Conservation (phyloP, 2,113 vertebrate species). For the Forbesichthys agassizii region DNA sequence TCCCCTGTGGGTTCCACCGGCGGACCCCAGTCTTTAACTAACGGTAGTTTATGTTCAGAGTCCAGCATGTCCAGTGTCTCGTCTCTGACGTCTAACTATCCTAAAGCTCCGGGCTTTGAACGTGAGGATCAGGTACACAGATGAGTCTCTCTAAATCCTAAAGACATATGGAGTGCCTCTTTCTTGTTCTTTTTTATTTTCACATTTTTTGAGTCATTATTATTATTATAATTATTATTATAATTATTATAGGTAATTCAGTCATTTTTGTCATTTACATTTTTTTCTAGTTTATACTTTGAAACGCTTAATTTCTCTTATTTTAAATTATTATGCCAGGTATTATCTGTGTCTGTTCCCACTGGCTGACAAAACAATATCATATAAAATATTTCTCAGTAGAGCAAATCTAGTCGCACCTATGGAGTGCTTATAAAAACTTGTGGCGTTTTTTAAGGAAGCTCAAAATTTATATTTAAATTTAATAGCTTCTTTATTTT, state of each 20-base stretch:
- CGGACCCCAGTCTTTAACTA: conserved; percentile 83
- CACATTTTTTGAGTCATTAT: conserved; percentile 7
- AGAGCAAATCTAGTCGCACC: background rate
- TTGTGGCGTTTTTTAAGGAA: background rate
- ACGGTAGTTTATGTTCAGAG: conserved; percentile 81
- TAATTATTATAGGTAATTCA: conserved; percentile 27
- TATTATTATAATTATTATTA: conserved; percentile 26
- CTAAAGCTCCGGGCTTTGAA: conserved; percentile 86
- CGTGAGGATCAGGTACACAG: conserved; percentile 85
- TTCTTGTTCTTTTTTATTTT: conserved; percentile 16
- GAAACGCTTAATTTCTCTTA: background rate
- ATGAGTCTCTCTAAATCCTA: conserved; percentile 51
- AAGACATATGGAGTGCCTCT: conserved; percentile 16
- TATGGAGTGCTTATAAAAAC: background rate
- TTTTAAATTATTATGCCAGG: conserved; percentile 8
- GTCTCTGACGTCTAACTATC: conserved; percentile 82
- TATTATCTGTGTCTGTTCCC: background rate
- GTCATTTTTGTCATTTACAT: conserved; percentile 17
- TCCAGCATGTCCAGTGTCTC: conserved; percentile 80
- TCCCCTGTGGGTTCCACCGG: conserved; percentile 81
- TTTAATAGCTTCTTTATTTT: background rate
- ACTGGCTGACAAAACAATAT: background rate
- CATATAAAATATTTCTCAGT: background rate
- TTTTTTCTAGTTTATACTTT: background rate
- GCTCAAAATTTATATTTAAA: background rate